These are phyloP conservation scores for Spicauda simplicius DNA, from an alignment of 2,888 invertebrate species.

Conservation along the genomic window DNA sequence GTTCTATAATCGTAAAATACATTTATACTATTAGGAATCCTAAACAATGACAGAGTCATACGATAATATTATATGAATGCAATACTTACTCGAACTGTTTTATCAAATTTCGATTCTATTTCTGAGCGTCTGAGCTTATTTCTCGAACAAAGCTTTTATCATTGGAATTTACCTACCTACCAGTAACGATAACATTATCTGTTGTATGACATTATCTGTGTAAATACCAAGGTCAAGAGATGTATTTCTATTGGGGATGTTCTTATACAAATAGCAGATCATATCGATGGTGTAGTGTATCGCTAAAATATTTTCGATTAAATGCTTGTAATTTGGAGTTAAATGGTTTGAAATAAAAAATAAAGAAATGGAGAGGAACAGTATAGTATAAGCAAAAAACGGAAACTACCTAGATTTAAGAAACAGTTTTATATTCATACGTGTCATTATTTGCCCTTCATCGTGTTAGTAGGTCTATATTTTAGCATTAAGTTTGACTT, in stretches of 20 bases:
- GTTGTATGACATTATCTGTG: conserved; percentile 52
- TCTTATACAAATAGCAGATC: no score
- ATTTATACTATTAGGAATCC: conserved; percentile 37
- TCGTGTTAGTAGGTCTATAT: no score
- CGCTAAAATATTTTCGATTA: no score
- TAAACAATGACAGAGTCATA: background rate
- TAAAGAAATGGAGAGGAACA: no score
- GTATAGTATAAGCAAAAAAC: no score
- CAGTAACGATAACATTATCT: conserved; percentile 52
- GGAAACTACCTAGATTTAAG: no score
- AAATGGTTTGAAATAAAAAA: no score
- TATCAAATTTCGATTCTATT: conserved; percentile 56
- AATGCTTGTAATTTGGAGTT: no score
- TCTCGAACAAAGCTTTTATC: conserved; percentile 46
- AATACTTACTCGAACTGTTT: conserved; percentile 24
- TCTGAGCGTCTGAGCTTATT: conserved; percentile 54
- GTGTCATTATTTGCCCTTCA: no score
- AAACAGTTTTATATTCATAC: no score
- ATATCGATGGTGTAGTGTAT: background rate
- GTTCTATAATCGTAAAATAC: background rate
- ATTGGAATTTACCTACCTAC: conserved; percentile 58
- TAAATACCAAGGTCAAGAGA: conserved; percentile 59
- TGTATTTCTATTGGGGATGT: conserved; percentile 29
- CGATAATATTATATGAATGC: background rate
- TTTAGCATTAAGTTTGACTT: no score